Base-by-base conservation (phyloP, 2,888 invertebrate species). In the Herminia tarsipennalis region DNA sequence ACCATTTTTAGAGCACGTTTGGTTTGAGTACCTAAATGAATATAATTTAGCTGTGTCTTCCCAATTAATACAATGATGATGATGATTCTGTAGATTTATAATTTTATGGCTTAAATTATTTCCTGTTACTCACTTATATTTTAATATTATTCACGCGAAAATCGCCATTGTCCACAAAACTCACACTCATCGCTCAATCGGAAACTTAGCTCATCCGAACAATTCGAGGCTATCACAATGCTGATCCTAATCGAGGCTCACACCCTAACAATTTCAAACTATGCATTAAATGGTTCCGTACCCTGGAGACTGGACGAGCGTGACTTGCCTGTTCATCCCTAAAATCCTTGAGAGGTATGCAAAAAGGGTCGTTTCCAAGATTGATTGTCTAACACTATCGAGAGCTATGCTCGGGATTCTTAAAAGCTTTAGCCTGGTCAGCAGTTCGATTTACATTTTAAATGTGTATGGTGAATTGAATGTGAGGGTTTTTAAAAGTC, bases 361-460 rank as follows among this genome's bases (percentile, higher is more conserved):
- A 84, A 86, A 86, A 86, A 88, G 87, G 88, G 88, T 81, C 81
- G 77, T 73, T 70, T 66, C 62, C 67, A 81, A 88, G 88, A 89
- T 89, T 88, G 88, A 89, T 88, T 88, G 88, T 87, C 85, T 88
- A 83, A 78, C 74, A 78, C 72, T 78, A 71, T 56, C 54, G 54
- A 59, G 45, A 56, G 62, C 55, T 76, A 56, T 54, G 64, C 28
- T 34, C 52, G 65, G 57, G 63, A 58, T 65, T 58, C 65, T 67
- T 71, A 73, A 76, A 73, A 74, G 75, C 62, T 56, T 68, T 62
- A 54, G 53, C 56, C 41, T 66, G 76, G 77, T 71, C 79, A 78
- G 76, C 55, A 46, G 54, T 56, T 53, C 48, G 50, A 62, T 64
- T 64, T 64, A 40, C 56, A 63, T 64, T 66, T 64, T 44, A 52